Conservation (phyloP, 2,888 invertebrate genomes). For the Mesodorylaimus sp. region DNA sequence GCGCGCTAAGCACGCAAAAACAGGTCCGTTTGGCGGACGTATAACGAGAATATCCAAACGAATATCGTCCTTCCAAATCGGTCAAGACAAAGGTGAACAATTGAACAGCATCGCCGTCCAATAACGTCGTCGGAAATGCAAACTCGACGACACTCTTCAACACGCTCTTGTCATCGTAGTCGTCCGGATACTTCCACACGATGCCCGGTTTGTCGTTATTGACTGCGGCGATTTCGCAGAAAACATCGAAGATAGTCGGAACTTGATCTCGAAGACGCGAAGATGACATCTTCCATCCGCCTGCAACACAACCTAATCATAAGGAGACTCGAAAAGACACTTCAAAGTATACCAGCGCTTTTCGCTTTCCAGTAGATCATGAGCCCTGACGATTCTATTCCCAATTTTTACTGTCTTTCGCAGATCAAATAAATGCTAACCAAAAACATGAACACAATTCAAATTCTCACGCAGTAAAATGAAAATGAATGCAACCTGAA, state of each 20-base stretch:
- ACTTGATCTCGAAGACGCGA: too few relatives aligned
- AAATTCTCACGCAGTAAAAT: too few relatives aligned
- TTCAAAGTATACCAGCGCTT: too few relatives aligned
- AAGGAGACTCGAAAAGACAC: too few relatives aligned
- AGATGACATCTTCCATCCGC: too few relatives aligned
- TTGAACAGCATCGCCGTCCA: slow-evolving; percentile 47
- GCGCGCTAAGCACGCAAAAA: slow-evolving; percentile 47
- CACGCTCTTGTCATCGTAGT: background rate
- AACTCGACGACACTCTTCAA: slow-evolving; percentile 6
- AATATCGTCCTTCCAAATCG: slow-evolving; percentile 80
- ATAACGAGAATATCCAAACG: slow-evolving; percentile 89
- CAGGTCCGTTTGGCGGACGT: slow-evolving; percentile 72
- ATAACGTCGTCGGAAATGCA: slow-evolving; percentile 3
- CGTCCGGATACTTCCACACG: background rate
- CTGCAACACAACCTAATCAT: too few relatives aligned
- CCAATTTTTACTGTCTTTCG: too few relatives aligned
- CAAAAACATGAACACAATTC: too few relatives aligned
- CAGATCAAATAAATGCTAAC: too few relatives aligned
- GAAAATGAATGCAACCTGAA: too few relatives aligned
- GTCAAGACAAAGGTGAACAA: slow-evolving; percentile 93
- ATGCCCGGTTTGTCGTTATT: background rate
- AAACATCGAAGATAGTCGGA: background rate
- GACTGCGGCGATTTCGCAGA: background rate
- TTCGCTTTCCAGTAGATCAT: too few relatives aligned
- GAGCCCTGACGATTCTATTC: too few relatives aligned